Evolutionary conservation across 2,888 invertebrate species (phyloP), one percentile per base, ranked within the genome.

Genomic region (Ectemnius continuus): DNA sequence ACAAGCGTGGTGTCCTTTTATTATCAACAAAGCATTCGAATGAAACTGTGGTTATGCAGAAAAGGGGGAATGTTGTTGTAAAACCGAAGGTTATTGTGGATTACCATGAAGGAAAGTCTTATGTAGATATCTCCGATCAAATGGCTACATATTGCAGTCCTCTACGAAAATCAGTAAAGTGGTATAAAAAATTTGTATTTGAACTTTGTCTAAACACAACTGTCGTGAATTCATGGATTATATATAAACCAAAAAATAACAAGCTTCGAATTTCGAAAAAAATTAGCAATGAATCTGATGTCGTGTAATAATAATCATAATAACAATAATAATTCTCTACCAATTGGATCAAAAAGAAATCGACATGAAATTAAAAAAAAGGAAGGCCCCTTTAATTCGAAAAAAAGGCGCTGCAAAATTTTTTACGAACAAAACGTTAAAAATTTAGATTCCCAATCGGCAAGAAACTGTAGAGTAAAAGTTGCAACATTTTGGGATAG

Each of bases 81-180:
- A 69, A 73, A 61, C 65, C 68, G 23, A 73, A 73, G 20, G 36
- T 73, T 68, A n/a, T 73, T 46, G 58, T 67, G n/a, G 64, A 73
- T 56, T 73, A 68, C 18, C 67, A 73, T 68, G 68, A 68, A 68
- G 68, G 61, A 20, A 73, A 68, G 28, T 60, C 52, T 57, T 61
- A n/a, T 16, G 66, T 71, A 11, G 71, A 71, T n/a, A n/a, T n/a
- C n/a, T n/a, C n/a, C n/a, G n/a, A n/a, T n/a, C n/a, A n/a, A n/a
- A n/a, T n/a, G n/a, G n/a, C n/a, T n/a, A n/a, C n/a, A n/a, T n/a
- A n/a, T n/a, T n/a, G n/a, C n/a, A n/a, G n/a, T n/a, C n/a, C n/a
- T n/a, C n/a, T n/a, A n/a, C n/a, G n/a, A n/a, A n/a, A n/a, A n/a
- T n/a, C n/a, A n/a, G n/a, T n/a, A n/a, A n/a, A n/a, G n/a, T n/a